These are phyloP conservation scores for Haliclona indistincta DNA, from an alignment of 37 sponge, comb jelly and placozoan species.

Conservation along the genomic window DNA sequence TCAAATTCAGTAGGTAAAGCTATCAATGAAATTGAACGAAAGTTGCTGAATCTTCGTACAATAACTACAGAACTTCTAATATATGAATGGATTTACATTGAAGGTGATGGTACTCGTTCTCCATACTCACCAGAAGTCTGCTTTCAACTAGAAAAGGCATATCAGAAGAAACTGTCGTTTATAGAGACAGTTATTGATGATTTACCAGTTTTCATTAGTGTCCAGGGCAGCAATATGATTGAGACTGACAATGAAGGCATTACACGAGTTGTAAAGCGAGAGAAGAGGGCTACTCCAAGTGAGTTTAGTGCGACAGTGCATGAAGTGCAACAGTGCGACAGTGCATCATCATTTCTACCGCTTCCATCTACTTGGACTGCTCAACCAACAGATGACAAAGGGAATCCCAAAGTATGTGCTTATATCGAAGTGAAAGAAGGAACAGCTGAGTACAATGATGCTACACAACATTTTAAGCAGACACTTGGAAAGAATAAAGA, in stretches of 20 bases:
- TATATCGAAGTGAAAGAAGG: conserved; percentile 17
- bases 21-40: neutral
- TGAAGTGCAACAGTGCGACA: too few relatives aligned
- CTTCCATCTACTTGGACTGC: conserved; percentile 31
- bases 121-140: neutral
- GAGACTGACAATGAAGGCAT: conserved; percentile 20
- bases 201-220: conserved; percentile 1
- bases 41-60: neutral
- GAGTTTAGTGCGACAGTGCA: too few relatives aligned
- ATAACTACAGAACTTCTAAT: neutral
- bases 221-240: too few relatives aligned
- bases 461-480: conserved; percentile 28
- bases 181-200: conserved; percentile 19
- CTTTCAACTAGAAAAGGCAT: conserved; percentile 30
- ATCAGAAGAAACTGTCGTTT: neutral
- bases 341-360: neutral
- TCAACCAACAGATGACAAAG: conserved; percentile 18
- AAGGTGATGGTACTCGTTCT: conserved; percentile 17
- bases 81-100: conserved; percentile 14
- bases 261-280: too few relatives aligned
- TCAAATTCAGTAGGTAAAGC: conserved; percentile 3
- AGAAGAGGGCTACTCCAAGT: too few relatives aligned
- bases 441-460: conserved; percentile 18
- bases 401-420: conserved; percentile 2
- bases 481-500: conserved; percentile 8